Base-by-base conservation (phyloP, 2,797 vertebrate genomes). In the Acanthis flammea region DNA sequence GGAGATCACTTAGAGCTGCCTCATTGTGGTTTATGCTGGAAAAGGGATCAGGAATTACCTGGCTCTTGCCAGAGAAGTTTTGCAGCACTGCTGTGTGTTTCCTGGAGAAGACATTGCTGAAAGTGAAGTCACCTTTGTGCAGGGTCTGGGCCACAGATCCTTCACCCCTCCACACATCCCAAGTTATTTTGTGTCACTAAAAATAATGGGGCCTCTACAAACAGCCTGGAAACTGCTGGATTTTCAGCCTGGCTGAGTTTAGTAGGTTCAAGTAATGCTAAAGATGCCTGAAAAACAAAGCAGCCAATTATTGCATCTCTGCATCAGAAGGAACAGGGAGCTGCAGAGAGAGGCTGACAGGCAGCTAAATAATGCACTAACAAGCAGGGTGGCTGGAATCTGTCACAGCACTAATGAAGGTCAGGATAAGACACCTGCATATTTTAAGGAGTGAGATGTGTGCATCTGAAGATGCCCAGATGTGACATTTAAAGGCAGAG, bases 351-450 rank as follows among this genome's bases (percentile, higher is more conserved):
- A 8, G 73, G 65, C 87, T 96, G 94, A 71, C 75, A 91, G 91
- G 89, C 65, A 95, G 87, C 48, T 91, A 80, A 91, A 91, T 77
- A 86, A 68, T 60, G 75, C 76, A 80, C 84, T 95, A 94, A 92
- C 48, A 53, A 95, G 84, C 45, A 92, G 91, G 45, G 39, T 58
- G 81, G 96, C 92, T 96, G 89, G 92, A 95, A 85, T 85, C 57
- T 87, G 77, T 94, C 94, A 93, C 78, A 73, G 81, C 5, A 1
- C 48, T 96, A 93, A 94, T 86, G 94, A 95, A 92, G 92, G 89
- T 90, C 92, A 74, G 75, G 75, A 42, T 45, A 61, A 95, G 92
- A 88, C 87, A 91, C 81, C 41, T 94, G 87, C 87, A 86, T 89
- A 60, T 88, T 90, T 92, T 79, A 88, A 67, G 75, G 81, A 74